phyloP scores from a whole-genome alignment of 2,888 invertebrate genomes.

The Metellina segmentata region DNA sequence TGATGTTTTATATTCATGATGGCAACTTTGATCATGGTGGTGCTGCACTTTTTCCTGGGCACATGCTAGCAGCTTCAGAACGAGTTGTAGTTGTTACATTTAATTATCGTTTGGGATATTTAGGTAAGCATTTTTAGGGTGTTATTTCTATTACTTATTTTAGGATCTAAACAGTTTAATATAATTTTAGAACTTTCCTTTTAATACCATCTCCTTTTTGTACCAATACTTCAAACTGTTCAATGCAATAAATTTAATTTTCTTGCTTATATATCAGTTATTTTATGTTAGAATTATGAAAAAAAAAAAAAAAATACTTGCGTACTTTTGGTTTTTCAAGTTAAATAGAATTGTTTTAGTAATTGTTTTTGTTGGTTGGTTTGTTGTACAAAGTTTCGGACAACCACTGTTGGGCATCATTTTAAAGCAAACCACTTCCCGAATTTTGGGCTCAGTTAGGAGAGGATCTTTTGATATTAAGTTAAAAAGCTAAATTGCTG shows the following conservation, averaged over 20 bases:
- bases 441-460: no score
- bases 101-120: slow-evolving; percentile 95
- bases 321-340: neutral
- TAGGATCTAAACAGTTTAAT: no score
- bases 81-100: slow-evolving; percentile 95
- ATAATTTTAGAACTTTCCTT: neutral
- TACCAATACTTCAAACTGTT: neutral
- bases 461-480: no score
- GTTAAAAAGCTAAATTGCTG: no score
- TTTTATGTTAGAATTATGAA: neutral
- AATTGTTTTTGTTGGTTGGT: no score
- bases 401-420: no score
- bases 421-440: no score
- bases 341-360: no score
- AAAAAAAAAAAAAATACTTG: no score
- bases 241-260: neutral
- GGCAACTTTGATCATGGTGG: slow-evolving; percentile 95
- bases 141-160: no score
- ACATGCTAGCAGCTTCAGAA: slow-evolving; percentile 93
- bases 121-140: slow-evolving; percentile 83
- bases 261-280: neutral
- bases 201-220: neutral
- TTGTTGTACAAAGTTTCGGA: no score
- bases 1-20: slow-evolving; percentile 97
- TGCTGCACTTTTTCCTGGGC: slow-evolving; percentile 93